Conservation (phyloP, 2,113 vertebrate species). For the Myotis lucifugus region DNA sequence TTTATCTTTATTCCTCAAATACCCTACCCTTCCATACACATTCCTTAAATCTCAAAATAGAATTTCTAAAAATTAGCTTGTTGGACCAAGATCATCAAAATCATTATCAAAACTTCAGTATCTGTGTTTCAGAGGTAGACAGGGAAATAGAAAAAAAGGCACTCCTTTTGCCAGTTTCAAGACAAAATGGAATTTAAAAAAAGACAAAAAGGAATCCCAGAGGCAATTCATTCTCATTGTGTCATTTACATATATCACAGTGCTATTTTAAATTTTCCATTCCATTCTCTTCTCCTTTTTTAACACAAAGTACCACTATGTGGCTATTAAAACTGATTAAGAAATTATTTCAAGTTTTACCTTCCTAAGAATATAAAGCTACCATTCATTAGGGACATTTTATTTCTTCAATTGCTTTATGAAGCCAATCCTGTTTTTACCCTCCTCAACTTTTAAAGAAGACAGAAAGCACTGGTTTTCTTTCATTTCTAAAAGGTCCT, state of each 20-base stretch:
- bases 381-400: constrained; percentile 15
- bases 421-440: neutral
- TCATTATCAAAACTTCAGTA: constrained; percentile 38
- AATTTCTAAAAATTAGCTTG: constrained; percentile 59
- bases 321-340: neutral
- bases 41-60: constrained; percentile 18
- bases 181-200: neutral
- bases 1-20: constrained; percentile 12
- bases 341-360: constrained; percentile 52
- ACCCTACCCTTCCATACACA: neutral
- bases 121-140: neutral
- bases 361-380: constrained; percentile 28
- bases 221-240: neutral
- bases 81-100: neutral
- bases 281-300: neutral
- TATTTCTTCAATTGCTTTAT: neutral
- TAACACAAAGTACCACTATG: neutral
- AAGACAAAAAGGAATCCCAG: neutral
- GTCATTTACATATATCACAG: constrained; percentile 17
- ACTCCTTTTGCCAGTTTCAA: neutral
- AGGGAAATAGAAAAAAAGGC: constrained; percentile 6
- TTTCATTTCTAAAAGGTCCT: neutral
- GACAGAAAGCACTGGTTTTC: neutral
- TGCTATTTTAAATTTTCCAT: neutral
- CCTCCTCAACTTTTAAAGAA: constrained; percentile 8